Conservation (phyloP, 2,113 vertebrate species). For the Hirundichthys speculiger region DNA sequence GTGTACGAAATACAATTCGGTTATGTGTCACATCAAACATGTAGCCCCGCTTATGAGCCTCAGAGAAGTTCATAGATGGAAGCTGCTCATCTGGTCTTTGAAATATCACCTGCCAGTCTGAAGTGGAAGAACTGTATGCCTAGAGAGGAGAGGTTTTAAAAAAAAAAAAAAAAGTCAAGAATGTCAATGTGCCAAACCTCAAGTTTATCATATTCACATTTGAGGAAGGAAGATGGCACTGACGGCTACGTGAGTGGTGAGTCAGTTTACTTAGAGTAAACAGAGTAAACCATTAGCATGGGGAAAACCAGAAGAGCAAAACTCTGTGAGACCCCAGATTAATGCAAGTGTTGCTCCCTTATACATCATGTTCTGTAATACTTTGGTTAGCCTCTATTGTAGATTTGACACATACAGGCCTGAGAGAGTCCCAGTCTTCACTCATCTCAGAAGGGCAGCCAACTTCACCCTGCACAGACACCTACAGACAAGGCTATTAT, state of each 20-base stretch:
- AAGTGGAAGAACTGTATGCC: conserved; percentile 8
- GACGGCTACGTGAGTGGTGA: no score
- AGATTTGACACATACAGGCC: conserved; percentile 39
- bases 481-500: conserved; percentile 26
- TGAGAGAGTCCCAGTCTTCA: conserved; percentile 30
- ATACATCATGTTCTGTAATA: no score
- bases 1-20: conserved; percentile 67
- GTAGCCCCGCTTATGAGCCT: conserved; percentile 53
- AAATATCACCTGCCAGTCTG: conserved; percentile 70
- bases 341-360: no score
- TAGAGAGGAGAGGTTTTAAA: no score
- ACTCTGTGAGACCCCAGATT: no score
- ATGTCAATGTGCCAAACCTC: background rate
- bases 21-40: conserved; percentile 34
- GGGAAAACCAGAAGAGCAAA: no score
- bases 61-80: conserved; percentile 38
- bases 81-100: conserved; percentile 28
- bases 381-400: no score
- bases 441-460: conserved; percentile 16
- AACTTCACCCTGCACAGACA: conserved; percentile 55
- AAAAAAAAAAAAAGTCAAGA: background rate
- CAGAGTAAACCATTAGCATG: no score
- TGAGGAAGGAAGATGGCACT: background rate
- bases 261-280: no score
- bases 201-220: no score